Conservation (phyloP, 2,113 vertebrate species). For the Ranitomeya imitator region DNA sequence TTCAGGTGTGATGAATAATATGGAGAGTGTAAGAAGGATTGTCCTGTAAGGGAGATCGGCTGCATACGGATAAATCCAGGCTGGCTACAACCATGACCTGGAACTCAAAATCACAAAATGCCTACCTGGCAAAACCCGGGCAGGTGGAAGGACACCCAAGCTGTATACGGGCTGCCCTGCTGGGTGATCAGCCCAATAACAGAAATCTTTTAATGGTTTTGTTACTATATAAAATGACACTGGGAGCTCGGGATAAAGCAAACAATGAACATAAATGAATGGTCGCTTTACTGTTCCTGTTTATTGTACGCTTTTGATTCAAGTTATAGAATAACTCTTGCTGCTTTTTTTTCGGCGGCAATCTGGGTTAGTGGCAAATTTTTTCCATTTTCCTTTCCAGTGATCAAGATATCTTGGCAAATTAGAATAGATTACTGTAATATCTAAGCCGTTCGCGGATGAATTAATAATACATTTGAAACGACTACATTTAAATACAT, state of each 20-base stretch:
- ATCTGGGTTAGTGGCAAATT: background rate
- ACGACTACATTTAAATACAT: background rate
- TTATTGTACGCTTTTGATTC: background rate
- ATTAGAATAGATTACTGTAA: background rate
- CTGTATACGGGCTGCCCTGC: background rate
- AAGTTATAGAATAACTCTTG: background rate
- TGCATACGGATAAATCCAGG: background rate
- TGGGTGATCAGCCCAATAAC: background rate
- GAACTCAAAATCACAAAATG: constrained; percentile 24
- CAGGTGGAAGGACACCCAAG: background rate
- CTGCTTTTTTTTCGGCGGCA: background rate
- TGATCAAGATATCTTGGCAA: background rate
- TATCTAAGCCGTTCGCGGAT: background rate
- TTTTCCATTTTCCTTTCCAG: background rate
- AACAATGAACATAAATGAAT: background rate
- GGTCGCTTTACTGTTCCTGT: background rate
- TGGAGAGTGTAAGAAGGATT: constrained; percentile 10
- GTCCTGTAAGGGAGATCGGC: background rate
- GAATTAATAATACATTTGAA: background rate
- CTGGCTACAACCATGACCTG: constrained; percentile 14
- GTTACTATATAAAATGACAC: background rate
- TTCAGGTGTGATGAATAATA: constrained; percentile 15
- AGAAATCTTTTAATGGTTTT: background rate
- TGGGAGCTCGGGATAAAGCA: background rate
- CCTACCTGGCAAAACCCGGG: background rate